Evolutionary conservation across 2,888 invertebrate species (phyloP).

Genomic region (Harpalus rufipes): DNA sequence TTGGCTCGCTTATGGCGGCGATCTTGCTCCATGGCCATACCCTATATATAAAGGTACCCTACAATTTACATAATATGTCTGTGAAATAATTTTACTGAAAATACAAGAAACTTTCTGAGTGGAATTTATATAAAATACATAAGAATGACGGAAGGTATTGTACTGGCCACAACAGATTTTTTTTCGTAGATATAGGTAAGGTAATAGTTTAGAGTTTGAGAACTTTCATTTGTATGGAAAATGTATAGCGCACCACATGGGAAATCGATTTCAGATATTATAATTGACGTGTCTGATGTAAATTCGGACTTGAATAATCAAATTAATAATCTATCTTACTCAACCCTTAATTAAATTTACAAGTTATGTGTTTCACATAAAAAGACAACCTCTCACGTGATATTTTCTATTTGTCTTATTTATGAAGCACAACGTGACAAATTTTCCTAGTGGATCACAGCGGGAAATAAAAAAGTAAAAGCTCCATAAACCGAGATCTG

Average conservation of each 20-base stretch:
- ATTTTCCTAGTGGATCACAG: not conserved
- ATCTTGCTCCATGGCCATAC: too few species aligned
- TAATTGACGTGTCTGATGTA: not conserved
- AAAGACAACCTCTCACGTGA: not conserved
- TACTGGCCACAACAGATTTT: too few species aligned
- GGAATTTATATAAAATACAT: too few species aligned
- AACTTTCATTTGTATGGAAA: not conserved
- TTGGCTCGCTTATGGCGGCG: too few species aligned
- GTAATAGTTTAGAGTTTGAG: not conserved
- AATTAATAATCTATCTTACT: not conserved
- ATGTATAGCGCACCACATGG: not conserved
- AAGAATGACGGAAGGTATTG: too few species aligned
- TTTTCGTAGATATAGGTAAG: not conserved
- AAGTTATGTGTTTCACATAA: not conserved
- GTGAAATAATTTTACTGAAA: too few species aligned
- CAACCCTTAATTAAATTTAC: not conserved
- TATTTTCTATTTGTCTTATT: not conserved
- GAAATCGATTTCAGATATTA: not conserved
- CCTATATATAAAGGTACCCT: too few species aligned
- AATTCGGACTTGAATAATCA: not conserved
- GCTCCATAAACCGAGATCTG: slow-evolving; percentile 6
- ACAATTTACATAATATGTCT: too few species aligned
- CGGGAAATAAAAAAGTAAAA: not conserved
- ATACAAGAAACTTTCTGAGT: too few species aligned
- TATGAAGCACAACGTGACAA: not conserved